Percentiles rank a stretch among this genome's conserved stretches.
These are phyloP conservation scores for Pararge aegeria DNA, from an alignment of 1,140 invertebrate genomes.

Conservation along the genomic window DNA sequence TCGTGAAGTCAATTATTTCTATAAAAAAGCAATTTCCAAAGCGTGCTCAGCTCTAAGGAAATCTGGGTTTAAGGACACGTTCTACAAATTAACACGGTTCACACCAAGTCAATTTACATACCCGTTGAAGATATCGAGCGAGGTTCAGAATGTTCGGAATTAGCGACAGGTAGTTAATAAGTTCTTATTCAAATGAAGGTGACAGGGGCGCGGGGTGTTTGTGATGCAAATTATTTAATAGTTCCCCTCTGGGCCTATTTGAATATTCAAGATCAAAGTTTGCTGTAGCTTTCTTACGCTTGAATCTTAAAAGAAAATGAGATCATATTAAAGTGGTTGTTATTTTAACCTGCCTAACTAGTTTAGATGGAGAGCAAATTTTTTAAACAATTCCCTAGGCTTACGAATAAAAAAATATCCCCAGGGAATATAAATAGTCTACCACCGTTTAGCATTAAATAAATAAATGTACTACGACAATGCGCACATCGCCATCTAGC, in stretches of 20 bases:
- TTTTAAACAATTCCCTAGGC: too few species aligned
- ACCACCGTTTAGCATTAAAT: too few species aligned
- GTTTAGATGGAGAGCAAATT: background rate
- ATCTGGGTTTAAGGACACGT: too few species aligned
- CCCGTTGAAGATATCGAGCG: background rate
- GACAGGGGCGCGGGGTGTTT: slow-evolving; percentile 11
- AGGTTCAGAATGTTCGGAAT: background rate
- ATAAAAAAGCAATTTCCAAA: too few species aligned
- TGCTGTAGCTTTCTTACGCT: background rate
- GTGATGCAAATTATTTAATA: slow-evolving; percentile 18
- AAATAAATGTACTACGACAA: too few species aligned
- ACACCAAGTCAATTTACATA: background rate
- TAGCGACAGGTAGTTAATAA: background rate
- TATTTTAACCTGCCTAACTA: background rate
- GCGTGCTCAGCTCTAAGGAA: too few species aligned
- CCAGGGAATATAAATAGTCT: too few species aligned
- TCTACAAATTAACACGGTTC: too few species aligned
- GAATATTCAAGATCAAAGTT: slow-evolving; percentile 9
- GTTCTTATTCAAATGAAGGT: slow-evolving; percentile 15
- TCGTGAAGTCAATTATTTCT: too few species aligned
- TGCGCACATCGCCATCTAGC: too few species aligned
- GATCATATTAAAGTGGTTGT: background rate
- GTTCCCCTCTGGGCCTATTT: background rate
- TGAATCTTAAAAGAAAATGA: background rate
- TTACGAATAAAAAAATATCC: too few species aligned